These are phyloP conservation scores for Cettia cetti DNA, from an alignment of 2,113 vertebrate species.

Conservation along the genomic window DNA sequence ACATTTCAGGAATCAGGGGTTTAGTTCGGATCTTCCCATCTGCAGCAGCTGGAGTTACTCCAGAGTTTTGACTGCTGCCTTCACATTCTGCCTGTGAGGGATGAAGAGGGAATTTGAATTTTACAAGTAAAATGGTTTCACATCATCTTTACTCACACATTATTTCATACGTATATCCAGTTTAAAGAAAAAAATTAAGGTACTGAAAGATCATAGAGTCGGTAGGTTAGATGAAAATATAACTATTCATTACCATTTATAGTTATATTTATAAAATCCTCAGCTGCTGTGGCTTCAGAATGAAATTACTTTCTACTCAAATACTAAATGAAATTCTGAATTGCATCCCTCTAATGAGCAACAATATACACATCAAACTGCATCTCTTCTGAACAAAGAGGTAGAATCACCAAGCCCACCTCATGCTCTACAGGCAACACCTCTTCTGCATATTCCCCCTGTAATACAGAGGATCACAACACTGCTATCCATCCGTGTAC, in stretches of 20 bases:
- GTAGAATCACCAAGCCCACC: not conserved
- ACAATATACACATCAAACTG: not conserved
- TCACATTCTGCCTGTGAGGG: constrained; percentile 79
- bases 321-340: not conserved
- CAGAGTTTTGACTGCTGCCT: constrained; percentile 57
- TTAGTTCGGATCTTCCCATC: constrained; percentile 81
- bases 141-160: not conserved
- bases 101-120: not conserved
- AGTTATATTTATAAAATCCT: not conserved
- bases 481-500: not conserved
- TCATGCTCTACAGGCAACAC: not conserved
- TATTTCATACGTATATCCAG: not conserved
- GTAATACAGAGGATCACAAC: not conserved
- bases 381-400: not conserved
- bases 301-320: not conserved
- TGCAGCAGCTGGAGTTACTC: not conserved
- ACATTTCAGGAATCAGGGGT: constrained; percentile 97
- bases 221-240: not conserved
- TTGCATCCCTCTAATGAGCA: not conserved
- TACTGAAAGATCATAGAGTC: not conserved
- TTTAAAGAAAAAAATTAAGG: not conserved
- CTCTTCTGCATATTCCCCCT: not conserved
- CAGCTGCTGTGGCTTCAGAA: not conserved
- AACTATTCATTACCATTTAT: not conserved
- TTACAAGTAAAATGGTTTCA: not conserved